Evolutionary conservation across 2,888 invertebrate species (phyloP).

Genomic region (Lithodes maja): DNA sequence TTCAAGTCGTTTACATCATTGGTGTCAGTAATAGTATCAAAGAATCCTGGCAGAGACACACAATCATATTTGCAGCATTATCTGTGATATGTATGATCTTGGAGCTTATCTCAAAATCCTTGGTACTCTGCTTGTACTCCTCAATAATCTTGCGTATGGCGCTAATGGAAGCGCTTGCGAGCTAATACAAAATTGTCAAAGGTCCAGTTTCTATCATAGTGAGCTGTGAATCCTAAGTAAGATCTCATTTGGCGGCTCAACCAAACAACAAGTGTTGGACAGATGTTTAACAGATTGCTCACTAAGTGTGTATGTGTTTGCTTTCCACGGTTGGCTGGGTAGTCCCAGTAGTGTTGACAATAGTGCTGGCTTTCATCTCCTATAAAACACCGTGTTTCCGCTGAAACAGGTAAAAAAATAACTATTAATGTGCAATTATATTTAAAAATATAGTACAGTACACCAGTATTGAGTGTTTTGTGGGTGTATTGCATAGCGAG

Average conservation of each 20-base stretch:
- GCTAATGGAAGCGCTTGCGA: not conserved
- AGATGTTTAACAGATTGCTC: not conserved
- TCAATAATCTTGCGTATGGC: constrained; percentile 16
- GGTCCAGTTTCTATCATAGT: constrained; percentile 4
- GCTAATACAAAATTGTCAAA: constrained; percentile 9
- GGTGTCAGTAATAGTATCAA: constrained; percentile 10
- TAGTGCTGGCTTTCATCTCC: not conserved
- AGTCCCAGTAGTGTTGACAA: constrained; percentile 1
- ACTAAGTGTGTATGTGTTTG: not conserved
- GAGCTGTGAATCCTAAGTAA: constrained; percentile 22
- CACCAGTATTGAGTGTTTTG: too few relatives aligned
- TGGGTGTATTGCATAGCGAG: too few relatives aligned
- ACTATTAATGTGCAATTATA: not conserved
- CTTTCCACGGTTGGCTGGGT: not conserved
- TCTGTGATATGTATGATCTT: constrained; percentile 20
- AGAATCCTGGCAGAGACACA: constrained; percentile 2
- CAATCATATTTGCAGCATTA: not conserved
- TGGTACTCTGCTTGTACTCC: constrained; percentile 9
- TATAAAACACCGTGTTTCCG: not conserved
- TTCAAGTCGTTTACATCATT: constrained; percentile 18
- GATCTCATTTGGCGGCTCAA: constrained; percentile 26
- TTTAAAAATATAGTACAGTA: not conserved
- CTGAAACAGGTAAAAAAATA: not conserved
- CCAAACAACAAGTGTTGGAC: constrained; percentile 12
- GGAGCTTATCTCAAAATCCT: constrained; percentile 16